A percentile compares a stretch with the other conserved stretches of the same genome.
Evolutionary conservation across 1,140 invertebrate genomes (phyloP).

Genomic region (Heliconius melpomene): DNA sequence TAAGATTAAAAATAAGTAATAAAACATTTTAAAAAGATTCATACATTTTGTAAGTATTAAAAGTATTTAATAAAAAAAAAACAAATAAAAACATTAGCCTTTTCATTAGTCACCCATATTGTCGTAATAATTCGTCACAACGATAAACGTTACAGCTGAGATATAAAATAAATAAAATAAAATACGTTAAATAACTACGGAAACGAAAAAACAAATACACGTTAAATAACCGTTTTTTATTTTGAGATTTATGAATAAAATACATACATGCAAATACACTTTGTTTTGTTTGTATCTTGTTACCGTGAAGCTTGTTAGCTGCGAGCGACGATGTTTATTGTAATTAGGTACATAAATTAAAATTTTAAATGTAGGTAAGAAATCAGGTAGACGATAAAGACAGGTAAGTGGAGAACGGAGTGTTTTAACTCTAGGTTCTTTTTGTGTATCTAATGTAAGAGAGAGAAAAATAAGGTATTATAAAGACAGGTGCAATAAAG

Average conservation of each 20-base stretch:
- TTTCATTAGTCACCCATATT: not conserved
- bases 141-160: not conserved
- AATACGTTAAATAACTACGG: not conserved
- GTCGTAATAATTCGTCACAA: not conserved
- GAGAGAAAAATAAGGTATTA: not conserved
- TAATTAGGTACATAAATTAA: conserved; percentile 5
- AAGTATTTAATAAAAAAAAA: not conserved
- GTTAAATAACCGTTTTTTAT: conserved; percentile 1
- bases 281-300: not conserved
- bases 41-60: no score
- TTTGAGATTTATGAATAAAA: not conserved
- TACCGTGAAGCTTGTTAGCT: conserved; percentile 3
- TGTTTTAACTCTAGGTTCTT: not conserved
- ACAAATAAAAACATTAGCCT: not conserved
- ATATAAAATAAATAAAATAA: not conserved
- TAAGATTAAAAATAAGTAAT: no score
- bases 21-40: no score
- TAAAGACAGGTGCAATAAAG: not conserved
- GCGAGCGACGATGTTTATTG: not conserved
- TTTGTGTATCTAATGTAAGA: not conserved
- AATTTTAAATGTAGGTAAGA: not conserved
- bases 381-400: not conserved
- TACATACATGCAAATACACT: conserved; percentile 3
- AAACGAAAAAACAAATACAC: not conserved
- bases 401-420: not conserved